phyloP scores from a whole-genome alignment of 2,797 vertebrate species.

The Sebastes dallii region DNA sequence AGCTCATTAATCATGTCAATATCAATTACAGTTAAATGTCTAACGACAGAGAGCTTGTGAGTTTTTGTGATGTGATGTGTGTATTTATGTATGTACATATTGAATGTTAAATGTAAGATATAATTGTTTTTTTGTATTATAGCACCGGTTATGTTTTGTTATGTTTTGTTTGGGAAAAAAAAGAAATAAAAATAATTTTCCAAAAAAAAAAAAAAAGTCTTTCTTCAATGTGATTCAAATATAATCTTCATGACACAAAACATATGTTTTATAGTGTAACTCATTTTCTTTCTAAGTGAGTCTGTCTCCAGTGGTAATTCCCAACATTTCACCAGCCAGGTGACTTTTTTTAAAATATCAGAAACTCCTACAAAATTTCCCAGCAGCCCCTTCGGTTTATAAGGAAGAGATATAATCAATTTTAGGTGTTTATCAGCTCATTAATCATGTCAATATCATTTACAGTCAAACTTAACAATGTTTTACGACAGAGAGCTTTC shows the following conservation, averaged over 20 bases:
- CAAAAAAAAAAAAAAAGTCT: no score
- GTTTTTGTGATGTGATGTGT: no score
- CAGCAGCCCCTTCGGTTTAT: neutral
- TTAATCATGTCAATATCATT: neutral
- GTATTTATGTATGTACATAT: no score
- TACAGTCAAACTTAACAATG: neutral
- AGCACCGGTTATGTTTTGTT: no score
- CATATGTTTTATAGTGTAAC: neutral
- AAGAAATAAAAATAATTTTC: no score
- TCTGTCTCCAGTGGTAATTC: neutral
- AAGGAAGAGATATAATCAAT: neutral
- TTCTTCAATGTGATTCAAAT: neutral
- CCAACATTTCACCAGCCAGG: neutral
- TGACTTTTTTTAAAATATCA: neutral
- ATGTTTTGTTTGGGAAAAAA: no score
- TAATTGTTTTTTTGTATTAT: no score
- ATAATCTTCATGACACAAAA: no score
- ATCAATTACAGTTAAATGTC: no score
- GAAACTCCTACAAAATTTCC: neutral
- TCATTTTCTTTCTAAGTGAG: neutral
- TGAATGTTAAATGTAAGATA: no score
- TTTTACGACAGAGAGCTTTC: no score
- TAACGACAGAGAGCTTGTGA: no score
- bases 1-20: neutral
- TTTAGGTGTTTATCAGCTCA: neutral